These are phyloP conservation scores for Oncorhynchus gorbuscha DNA, from an alignment of 2,113 vertebrate genomes.

Conservation along the genomic window DNA sequence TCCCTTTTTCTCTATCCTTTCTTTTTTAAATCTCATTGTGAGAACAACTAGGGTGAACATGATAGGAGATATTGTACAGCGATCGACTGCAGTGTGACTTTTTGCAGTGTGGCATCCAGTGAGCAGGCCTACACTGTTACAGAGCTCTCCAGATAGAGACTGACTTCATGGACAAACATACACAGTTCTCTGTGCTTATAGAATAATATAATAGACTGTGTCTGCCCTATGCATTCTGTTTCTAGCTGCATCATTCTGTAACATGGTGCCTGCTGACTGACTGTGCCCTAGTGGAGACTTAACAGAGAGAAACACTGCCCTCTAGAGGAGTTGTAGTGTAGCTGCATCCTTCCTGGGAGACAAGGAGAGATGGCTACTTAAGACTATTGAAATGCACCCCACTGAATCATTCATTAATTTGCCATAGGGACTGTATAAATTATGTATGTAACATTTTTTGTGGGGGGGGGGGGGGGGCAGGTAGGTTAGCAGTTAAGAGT, in stretches of 20 bases:
- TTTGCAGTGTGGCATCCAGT: background rate
- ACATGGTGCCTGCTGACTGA: conserved; percentile 6
- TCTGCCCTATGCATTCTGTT: background rate
- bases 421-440: background rate
- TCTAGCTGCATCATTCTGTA: conserved; percentile 18
- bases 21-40: background rate
- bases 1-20: conserved; percentile 8
- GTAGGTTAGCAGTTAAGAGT: too few relatives aligned
- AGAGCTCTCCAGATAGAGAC: background rate
- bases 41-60: conserved; percentile 6
- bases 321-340: conserved; percentile 13
- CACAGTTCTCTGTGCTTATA: background rate
- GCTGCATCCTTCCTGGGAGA: background rate
- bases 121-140: conserved; percentile 2
- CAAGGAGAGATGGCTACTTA: too few relatives aligned
- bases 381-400: background rate
- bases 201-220: background rate
- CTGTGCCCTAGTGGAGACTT: background rate
- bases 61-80: conserved; percentile 1
- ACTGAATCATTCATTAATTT: conserved; percentile 9
- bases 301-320: background rate
- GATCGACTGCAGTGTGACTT: background rate
- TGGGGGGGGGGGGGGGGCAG: too few relatives aligned
- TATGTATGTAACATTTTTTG: too few relatives aligned
- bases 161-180: background rate